Evolutionary conservation across 2,888 invertebrate species (phyloP), one percentile per base, ranked within the genome.

Genomic region (Lomographa bimaculata): DNA sequence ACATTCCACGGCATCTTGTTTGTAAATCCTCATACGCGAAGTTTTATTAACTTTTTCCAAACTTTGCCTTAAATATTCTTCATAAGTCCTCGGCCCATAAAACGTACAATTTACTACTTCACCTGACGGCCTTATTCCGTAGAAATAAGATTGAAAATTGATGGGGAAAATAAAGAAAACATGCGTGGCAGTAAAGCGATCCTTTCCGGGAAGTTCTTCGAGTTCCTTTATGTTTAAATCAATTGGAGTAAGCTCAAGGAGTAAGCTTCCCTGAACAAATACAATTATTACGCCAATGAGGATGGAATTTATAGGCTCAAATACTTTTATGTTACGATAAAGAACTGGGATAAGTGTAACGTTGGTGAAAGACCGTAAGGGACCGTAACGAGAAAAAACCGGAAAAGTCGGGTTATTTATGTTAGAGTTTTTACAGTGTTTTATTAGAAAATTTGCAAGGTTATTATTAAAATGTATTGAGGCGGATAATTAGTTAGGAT

Each of bases 31-130:
- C 42, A 48, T 44, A 41, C 42, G 20, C 42, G 8, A 25, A 38
- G 34, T 52, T 48, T 29, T 52, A 52, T 52, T 52, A 54, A 50
- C 52, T 52, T 46, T 44, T 39, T 35, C 21, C 36, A 34, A 52
- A 52, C 43, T 52, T 50, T 38, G 33, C 17, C 41, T 54, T 46
- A 48, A 48, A 54, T 48, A 50, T 50, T 47, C 44, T 44, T 40
- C 26, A 40, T 32, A 39, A 46, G 32, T 28, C 38, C 14, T 21
- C 32, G 21, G 33, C 20, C 36, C 45, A 45, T 49, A 46, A 49
- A 49, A 25, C 25, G 32, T 26, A 8, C 27, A 32, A 43, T 48
- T 43, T 46, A 48, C 37, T 26, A 37, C 14, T 35, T 17, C 21
- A 5, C 29, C 11, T 19, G 26, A 17, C 14, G 6, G 29, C 24